Percentiles rank a stretch among this genome's conserved stretches.
Conservation (phyloP, 2,113 vertebrate genomes). For the Nesogale talazaci region DNA sequence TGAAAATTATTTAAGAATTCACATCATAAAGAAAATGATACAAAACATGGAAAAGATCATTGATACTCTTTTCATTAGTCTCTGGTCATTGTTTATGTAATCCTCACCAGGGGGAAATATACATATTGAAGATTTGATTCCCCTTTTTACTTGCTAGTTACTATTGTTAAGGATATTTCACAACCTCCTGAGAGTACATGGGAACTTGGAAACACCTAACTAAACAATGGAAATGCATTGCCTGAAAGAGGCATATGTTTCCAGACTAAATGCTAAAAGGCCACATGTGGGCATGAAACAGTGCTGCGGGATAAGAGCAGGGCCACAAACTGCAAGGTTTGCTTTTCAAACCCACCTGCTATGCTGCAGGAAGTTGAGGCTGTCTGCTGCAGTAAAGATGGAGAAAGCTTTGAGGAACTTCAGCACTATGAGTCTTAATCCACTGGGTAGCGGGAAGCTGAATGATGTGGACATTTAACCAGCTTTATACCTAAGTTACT, state of each 20-base stretch:
- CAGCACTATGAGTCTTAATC: too few species aligned
- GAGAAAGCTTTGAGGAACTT: too few species aligned
- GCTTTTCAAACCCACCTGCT: too few species aligned
- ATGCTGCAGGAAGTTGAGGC: too few species aligned
- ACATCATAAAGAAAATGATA: background rate
- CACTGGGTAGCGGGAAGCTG: too few species aligned
- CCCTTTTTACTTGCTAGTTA: conserved; percentile 1
- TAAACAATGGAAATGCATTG: background rate
- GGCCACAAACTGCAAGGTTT: too few species aligned
- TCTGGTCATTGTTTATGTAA: background rate
- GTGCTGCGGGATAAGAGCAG: too few species aligned
- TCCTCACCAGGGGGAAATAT: background rate
- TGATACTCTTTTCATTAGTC: background rate
- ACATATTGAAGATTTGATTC: background rate
- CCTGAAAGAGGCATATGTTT: background rate
- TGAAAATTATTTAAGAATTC: background rate
- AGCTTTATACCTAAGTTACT: background rate
- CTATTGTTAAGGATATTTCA: background rate
- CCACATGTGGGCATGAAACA: background rate
- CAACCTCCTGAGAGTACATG: background rate
- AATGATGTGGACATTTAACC: background rate
- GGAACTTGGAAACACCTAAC: background rate
- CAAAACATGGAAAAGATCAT: background rate
- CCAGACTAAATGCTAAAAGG: background rate
- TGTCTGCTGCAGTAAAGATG: too few species aligned